Percentiles rank a stretch among this genome's conserved stretches.
Conservation (phyloP, 2,113 vertebrate genomes). For the Panthera tigris region DNA sequence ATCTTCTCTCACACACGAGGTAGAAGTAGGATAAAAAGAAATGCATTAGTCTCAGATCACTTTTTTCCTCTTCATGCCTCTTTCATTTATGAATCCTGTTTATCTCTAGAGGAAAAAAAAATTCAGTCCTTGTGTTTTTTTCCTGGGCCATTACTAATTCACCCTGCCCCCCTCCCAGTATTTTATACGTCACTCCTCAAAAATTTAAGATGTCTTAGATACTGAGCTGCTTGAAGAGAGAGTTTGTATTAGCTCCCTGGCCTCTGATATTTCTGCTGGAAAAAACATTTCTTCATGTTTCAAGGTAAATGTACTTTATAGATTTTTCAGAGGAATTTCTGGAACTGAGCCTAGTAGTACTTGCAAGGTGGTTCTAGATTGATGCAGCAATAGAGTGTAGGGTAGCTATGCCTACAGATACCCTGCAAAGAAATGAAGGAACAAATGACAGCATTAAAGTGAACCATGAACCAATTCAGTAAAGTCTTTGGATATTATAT, state of each 20-base stretch:
- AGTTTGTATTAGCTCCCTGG: neutral
- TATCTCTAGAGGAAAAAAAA: neutral
- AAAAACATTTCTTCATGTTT: neutral
- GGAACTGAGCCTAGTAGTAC: neutral
- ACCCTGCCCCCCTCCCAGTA: neutral
- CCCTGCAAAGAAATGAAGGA: neutral
- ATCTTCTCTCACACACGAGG: neutral
- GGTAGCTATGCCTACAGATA: neutral
- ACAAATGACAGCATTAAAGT: neutral
- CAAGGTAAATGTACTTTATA: neutral
- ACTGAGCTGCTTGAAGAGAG: neutral
- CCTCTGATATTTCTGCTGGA: neutral
- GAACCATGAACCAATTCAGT: neutral
- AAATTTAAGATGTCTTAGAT: neutral
- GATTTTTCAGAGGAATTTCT: slow-evolving; percentile 3
- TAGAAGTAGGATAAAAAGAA: neutral
- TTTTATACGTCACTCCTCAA: neutral
- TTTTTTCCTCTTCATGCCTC: neutral
- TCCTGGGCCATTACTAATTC: neutral
- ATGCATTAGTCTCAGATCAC: neutral
- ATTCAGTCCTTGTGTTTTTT: neutral
- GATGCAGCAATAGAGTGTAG: neutral
- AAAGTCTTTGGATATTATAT: neutral
- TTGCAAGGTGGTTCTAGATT: neutral
- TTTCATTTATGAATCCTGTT: neutral